phyloP scores from a whole-genome alignment of 2,797 vertebrate genomes.

The Urophycis tenuis region DNA sequence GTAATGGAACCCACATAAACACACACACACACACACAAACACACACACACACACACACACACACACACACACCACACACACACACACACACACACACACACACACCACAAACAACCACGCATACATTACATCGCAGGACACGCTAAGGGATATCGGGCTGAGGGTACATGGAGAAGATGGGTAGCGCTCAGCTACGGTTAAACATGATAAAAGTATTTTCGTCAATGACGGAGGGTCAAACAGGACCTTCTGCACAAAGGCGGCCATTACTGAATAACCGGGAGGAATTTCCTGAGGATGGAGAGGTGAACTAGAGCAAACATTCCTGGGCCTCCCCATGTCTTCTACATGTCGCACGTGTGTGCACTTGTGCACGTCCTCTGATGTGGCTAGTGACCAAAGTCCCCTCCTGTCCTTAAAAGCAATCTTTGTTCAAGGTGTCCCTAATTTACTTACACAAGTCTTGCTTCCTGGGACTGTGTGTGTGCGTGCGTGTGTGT shows the following conservation, averaged over 20 bases:
- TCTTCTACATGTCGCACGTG: background rate
- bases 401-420: background rate
- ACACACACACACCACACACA: background rate
- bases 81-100: background rate
- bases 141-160: background rate
- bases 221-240: background rate
- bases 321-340: background rate
- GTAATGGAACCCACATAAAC: background rate
- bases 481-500: background rate
- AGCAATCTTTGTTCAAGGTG: background rate
- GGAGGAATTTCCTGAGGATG: conserved; percentile 1
- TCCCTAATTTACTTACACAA: background rate
- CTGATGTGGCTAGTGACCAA: background rate
- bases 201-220: background rate
- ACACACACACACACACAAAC: background rate
- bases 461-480: background rate
- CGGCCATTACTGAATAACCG: background rate
- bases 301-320: background rate
- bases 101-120: too few relatives aligned
- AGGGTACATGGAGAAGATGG: background rate
- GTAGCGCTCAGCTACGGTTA: background rate
- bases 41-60: background rate
- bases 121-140: too few relatives aligned
- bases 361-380: background rate
- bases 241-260: background rate